Conservation (phyloP, 2,113 vertebrate species). For the Scomber colias region DNA sequence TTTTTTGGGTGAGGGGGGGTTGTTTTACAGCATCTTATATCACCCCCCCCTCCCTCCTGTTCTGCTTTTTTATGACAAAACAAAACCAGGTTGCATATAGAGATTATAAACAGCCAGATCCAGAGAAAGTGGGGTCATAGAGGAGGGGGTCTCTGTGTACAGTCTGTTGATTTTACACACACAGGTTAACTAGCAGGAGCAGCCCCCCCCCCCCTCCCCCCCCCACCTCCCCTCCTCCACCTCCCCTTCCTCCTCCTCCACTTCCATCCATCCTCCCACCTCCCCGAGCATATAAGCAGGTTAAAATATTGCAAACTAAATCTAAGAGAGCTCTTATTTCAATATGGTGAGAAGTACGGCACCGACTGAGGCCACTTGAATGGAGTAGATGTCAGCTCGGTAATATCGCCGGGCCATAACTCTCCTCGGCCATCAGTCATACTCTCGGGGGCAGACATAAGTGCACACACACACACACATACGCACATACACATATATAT, state of each 20-base stretch:
- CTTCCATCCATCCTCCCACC: neutral
- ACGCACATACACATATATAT: slow-evolving; percentile 7
- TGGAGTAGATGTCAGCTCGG: slow-evolving; percentile 82
- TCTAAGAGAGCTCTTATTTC: slow-evolving; percentile 75
- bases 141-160: slow-evolving; percentile 48
- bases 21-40: slow-evolving; percentile 28
- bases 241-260: neutral
- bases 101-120: slow-evolving; percentile 42
- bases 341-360: slow-evolving; percentile 75
- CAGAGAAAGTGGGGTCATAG: slow-evolving; percentile 68
- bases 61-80: slow-evolving; percentile 65
- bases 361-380: slow-evolving; percentile 72
- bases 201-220: slow-evolving; percentile 21
- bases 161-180: slow-evolving; percentile 70
- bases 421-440: slow-evolving; percentile 83
- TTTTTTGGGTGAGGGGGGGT: neutral
- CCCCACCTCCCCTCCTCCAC: neutral
- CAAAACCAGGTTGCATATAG: slow-evolving; percentile 55
- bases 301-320: slow-evolving; percentile 85
- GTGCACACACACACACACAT: slow-evolving; percentile 62
- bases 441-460: slow-evolving; percentile 69
- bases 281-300: slow-evolving; percentile 66
- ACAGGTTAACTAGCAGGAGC: slow-evolving; percentile 70
- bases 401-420: slow-evolving; percentile 84
- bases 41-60: neutral